Base-by-base conservation (phyloP, 2,113 vertebrate genomes). In the Miniopterus natalensis region DNA sequence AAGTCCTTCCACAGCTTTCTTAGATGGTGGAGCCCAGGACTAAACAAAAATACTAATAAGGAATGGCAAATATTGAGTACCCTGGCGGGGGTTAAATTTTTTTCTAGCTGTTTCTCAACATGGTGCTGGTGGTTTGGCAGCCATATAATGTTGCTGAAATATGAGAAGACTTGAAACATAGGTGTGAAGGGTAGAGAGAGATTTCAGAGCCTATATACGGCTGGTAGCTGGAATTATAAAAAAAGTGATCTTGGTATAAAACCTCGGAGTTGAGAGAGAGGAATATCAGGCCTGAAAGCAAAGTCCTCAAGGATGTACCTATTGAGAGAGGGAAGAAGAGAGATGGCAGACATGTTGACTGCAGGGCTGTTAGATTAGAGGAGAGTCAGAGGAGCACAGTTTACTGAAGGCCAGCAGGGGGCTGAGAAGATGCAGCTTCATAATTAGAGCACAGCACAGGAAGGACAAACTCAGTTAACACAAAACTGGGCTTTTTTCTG, bases 141-240 rank as follows among this genome's bases (percentile, higher is more conserved):
- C 59, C 40, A 29, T 70, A 11, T 87, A 71, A 61, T 70, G 55
- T 88, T 93, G 51, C 79, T 84, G 47, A 89, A 59, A 55, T 74
- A 77, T 53, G 51, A 93, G 85, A 88, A 88, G 57, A 78, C 74
- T 89, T 89, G 74, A 86, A 88, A 71, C 23, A 20, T 70, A 61
- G 23, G 0, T 65, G 59, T 59, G 73, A 96, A 13, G 4, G 15
- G 20, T 74, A 84, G 51, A 90, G 9, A 12, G 42, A 53, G 31
- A 49, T 40, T 90, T 71, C 40, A 47, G 68, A 89, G 63, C 61
- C 49, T n/a, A 2, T 17, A 27, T 75, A 11, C 49, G 63, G 51
- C 68, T 66, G 29, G 27, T 59, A 36, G 31, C 45, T 90, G 57
- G 53, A 74, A 90, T 87, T 88, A 78, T 11, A 53, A 77, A 59